These are phyloP conservation scores for Rhinatrema bivittatum DNA, from an alignment of 2,797 vertebrate genomes.

Conservation along the genomic window DNA sequence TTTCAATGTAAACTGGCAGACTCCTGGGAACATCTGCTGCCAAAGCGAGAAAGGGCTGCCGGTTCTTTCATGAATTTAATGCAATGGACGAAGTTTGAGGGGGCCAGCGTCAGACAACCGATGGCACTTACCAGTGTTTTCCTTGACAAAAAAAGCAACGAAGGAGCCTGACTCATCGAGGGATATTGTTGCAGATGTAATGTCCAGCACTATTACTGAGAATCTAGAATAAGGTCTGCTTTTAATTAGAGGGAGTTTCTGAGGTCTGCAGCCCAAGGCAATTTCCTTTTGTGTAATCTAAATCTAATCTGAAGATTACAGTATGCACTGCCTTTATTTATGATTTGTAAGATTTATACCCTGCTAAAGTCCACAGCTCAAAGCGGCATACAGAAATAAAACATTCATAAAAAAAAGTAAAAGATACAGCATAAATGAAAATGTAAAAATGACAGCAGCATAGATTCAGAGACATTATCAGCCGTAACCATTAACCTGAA, in stretches of 20 bases:
- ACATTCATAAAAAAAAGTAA: too few species aligned
- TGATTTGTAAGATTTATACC: too few species aligned
- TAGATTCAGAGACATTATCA: too few species aligned
- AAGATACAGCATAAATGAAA: too few species aligned
- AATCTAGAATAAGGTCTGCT: neutral
- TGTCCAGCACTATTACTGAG: neutral
- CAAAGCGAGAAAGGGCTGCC: constrained; percentile 23
- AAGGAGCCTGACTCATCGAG: neutral
- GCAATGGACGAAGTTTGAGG: constrained; percentile 27
- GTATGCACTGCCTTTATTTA: too few species aligned
- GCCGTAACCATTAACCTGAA: too few species aligned
- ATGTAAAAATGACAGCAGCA: too few species aligned
- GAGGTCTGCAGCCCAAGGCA: neutral
- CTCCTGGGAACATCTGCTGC: constrained; percentile 32
- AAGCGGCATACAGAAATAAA: too few species aligned
- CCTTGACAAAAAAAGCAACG: constrained; percentile 11
- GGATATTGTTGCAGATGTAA: constrained; percentile 1
- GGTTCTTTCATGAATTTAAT: constrained; percentile 41
- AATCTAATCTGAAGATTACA: neutral
- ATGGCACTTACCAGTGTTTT: constrained; percentile 1
- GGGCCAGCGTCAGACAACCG: neutral
- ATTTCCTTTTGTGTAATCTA: neutral
- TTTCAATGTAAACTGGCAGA: constrained; percentile 29
- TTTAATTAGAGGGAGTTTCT: constrained; percentile 9
- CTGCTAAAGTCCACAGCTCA: too few species aligned